A percentile compares a stretch with the other conserved stretches of the same genome.
Conservation (phyloP, 1,140 invertebrate species). For the Euura saliciscinereae region DNA sequence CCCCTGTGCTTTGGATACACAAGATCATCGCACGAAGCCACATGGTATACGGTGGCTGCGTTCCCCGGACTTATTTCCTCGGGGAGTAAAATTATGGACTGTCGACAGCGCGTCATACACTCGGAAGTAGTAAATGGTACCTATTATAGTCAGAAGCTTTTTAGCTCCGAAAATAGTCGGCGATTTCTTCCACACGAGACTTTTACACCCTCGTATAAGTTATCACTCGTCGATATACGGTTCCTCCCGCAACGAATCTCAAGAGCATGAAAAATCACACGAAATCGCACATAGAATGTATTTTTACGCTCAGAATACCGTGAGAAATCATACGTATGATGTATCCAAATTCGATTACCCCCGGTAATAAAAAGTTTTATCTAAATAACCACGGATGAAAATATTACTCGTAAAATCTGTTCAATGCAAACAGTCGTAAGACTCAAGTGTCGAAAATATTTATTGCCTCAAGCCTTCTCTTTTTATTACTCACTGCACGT, state of each 20-base stretch:
- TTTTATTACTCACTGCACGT: too few species aligned
- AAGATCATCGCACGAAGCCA: background rate
- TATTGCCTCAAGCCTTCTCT: too few species aligned
- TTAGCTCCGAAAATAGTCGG: constrained; percentile 1
- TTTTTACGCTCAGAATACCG: background rate
- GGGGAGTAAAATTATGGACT: constrained; percentile 3
- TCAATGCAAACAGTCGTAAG: too few species aligned
- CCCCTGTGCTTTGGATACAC: background rate
- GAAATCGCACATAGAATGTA: background rate
- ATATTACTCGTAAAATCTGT: too few species aligned
- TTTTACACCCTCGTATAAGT: constrained; percentile 1
- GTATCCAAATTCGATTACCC: too few species aligned
- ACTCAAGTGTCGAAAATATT: too few species aligned
- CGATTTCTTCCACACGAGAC: background rate
- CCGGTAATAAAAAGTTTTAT: too few species aligned
- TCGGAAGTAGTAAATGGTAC: constrained; percentile 5
- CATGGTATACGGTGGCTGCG: background rate
- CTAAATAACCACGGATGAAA: too few species aligned
- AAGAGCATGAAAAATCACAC: background rate
- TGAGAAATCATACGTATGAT: too few species aligned
- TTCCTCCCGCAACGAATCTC: background rate
- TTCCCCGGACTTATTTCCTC: background rate
- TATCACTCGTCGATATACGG: background rate
- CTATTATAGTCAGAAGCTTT: constrained; percentile 4
- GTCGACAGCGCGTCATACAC: background rate